Base-by-base conservation (phyloP, 2,888 invertebrate species). In the Polydrusus tereticollis region DNA sequence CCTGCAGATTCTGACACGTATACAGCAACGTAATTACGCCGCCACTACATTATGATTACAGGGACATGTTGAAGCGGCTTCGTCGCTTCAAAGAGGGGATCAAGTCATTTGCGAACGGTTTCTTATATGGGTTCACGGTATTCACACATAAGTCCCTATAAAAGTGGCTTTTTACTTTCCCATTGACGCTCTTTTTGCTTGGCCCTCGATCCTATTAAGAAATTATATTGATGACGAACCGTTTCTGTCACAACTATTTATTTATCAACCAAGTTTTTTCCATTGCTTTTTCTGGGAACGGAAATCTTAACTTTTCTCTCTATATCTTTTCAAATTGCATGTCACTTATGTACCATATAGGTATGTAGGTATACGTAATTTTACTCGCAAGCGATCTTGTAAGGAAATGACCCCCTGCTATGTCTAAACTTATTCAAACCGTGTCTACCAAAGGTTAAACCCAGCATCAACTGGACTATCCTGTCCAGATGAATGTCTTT, bases 1-100 rank as follows among this genome's bases (percentile, higher is more conserved):
- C 76, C 69, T 70, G 68, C 73, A 75, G 72, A 77, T 76, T 69
- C 67, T 74, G 74, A 77, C 77, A 75, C 76, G 72, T 77, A 62
- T 64, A 60, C 63, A 70, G 65, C 71, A 52, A 69, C 60, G 73
- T 77, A 77, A 77, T 77, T 77, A 74, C 73, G 69, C 66, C 72
- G 67, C 69, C 66, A 72, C 72, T 72, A 76, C 69, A 74, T 77
- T 75, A 73, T 75, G 73, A 76, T 75, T 75, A 76, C 59, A 60
- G 68, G 45, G 62, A 43, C 47, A 41, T 43, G 33, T 47, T 47
- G 68, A 41, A 26, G 58, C 62, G 60, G 52, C 52, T 23, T 16
- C 52, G 58, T 50, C 47, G 60, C 23, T 33, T 21, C 41, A 64
- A 64, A 55, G 41, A 29, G 58, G 68, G 72, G 72, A 68, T 67